A percentile compares a stretch with the other conserved stretches of the same genome.
Conservation (phyloP, 2,113 vertebrate species). For the Glaucomys volans region DNA sequence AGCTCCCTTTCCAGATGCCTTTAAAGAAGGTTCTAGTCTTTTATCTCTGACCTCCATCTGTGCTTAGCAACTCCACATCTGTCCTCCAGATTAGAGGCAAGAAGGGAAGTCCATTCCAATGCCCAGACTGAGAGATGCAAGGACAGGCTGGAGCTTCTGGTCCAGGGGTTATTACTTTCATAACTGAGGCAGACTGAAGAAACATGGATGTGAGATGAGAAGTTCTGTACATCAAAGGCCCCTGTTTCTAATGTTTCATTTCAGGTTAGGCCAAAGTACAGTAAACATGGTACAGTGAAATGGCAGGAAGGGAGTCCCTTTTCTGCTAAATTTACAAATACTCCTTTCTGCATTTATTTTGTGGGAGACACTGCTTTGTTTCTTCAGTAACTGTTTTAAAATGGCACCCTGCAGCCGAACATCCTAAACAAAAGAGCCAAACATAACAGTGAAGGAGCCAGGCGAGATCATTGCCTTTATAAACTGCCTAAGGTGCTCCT, state of each 20-base stretch:
- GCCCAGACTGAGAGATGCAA: accelerated
- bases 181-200: background rate
- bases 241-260: background rate
- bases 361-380: background rate
- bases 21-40: background rate
- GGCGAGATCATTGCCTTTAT: accelerated
- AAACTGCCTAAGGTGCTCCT: background rate
- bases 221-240: background rate
- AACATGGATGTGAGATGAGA: background rate
- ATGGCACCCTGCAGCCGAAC: accelerated
- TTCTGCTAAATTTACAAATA: background rate
- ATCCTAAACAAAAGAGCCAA: background rate
- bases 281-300: background rate
- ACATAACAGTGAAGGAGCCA: background rate
- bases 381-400: background rate
- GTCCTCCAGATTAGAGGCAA: too few relatives aligned
- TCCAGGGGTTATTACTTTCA: background rate
- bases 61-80: background rate
- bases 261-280: background rate
- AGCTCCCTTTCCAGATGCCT: background rate
- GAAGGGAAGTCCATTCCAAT: background rate
- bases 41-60: background rate
- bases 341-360: background rate
- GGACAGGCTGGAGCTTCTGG: accelerated
- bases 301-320: background rate